Conservation (phyloP, 2,797 vertebrate species). For the Aulostomus chinensis region DNA sequence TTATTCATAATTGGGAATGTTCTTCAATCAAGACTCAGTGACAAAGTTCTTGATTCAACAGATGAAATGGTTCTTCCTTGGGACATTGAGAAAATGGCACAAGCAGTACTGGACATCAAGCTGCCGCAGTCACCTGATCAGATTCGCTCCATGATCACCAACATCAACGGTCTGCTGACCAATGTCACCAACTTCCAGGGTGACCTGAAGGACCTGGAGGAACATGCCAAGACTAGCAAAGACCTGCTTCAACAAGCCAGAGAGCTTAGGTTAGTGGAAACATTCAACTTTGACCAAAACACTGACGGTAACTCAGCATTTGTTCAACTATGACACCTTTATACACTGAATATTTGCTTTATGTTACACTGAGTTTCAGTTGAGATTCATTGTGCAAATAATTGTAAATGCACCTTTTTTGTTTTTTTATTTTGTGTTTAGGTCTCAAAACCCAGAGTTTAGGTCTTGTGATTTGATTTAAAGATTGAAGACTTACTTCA, state of each 20-base stretch:
- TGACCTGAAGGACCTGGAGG: constrained; percentile 62
- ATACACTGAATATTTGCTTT: too few relatives aligned
- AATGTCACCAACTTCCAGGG: constrained; percentile 60
- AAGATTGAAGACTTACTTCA: too few relatives aligned
- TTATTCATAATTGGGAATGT: background rate
- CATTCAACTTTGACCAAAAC: too few relatives aligned
- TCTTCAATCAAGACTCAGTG: background rate
- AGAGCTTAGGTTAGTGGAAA: constrained; percentile 80
- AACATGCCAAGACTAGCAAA: constrained; percentile 46
- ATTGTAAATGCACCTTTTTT: too few relatives aligned
- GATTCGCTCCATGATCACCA: constrained; percentile 73
- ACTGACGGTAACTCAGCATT: too few relatives aligned
- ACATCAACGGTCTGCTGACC: constrained; percentile 66
- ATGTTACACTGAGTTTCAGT: too few relatives aligned
- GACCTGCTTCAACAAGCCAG: constrained; percentile 72
- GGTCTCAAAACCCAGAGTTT: too few relatives aligned
- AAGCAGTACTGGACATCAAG: constrained; percentile 78
- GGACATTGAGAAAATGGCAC: constrained; percentile 85
- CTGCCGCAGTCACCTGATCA: constrained; percentile 76
- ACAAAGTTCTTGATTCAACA: constrained; percentile 43
- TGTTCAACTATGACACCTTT: too few relatives aligned
- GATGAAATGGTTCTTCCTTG: constrained; percentile 81
- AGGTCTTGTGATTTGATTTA: too few relatives aligned
- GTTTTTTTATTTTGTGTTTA: too few relatives aligned
- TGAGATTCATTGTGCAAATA: too few relatives aligned